These are phyloP conservation scores for Heliothis subflexa DNA, from an alignment of 1,140 invertebrate genomes.

Conservation along the genomic window DNA sequence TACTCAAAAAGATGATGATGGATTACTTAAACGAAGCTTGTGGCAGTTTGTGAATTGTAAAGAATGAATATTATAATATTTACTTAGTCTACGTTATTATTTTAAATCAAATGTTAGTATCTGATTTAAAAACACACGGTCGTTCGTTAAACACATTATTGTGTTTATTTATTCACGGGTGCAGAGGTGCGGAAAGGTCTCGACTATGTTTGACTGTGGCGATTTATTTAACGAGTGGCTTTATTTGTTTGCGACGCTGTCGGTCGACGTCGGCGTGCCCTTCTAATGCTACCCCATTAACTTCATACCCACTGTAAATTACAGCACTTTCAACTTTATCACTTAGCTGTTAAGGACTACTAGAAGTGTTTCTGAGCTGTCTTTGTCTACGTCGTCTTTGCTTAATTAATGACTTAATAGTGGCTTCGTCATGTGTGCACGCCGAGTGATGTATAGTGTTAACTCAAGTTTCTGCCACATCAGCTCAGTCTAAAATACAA, in stretches of 20 bases:
- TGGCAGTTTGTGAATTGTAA: not conserved
- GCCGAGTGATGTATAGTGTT: conserved; percentile 57
- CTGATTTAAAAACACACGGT: conserved; percentile 1
- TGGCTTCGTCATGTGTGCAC: conserved; percentile 58
- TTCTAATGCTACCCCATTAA: conserved; percentile 66
- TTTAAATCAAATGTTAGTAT: conserved; percentile 24
- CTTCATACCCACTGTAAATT: conserved; percentile 57
- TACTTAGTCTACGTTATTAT: not conserved
- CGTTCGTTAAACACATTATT: conserved; percentile 54
- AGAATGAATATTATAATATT: conserved; percentile 8
- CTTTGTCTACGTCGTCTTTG: conserved; percentile 50
- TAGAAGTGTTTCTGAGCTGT: conserved; percentile 35
- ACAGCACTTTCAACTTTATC: conserved; percentile 62
- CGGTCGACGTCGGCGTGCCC: conserved; percentile 55
- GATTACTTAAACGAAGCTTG: conserved; percentile 16
- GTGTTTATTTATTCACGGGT: conserved; percentile 62
- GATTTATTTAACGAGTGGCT: conserved; percentile 71
- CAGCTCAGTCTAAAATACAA: conserved; percentile 42
- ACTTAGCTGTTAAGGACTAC: conserved; percentile 46
- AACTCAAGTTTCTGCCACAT: conserved; percentile 47
- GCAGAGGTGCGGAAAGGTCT: conserved; percentile 67
- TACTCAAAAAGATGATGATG: conserved; percentile 22
- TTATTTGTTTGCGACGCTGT: conserved; percentile 65
- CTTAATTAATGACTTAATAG: conserved; percentile 69
- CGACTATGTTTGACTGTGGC: conserved; percentile 65